These are phyloP conservation scores for Artemia sinica DNA, from an alignment of 2,888 invertebrate genomes.

Conservation along the genomic window DNA sequence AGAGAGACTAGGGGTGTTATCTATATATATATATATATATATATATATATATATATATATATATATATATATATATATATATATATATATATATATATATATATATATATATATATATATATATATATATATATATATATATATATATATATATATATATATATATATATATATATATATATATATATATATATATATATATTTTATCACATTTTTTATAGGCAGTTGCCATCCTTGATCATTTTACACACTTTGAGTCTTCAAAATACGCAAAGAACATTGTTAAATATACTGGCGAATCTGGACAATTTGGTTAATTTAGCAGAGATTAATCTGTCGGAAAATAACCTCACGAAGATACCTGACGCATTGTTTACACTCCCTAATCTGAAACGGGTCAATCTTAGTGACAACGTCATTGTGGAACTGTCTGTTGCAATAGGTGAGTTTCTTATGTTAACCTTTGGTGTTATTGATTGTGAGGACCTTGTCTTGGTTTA, in stretches of 20 bases:
- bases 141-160: too few species aligned
- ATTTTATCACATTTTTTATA: too few species aligned
- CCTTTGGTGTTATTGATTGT: neutral
- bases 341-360: constrained; percentile 73
- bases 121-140: too few species aligned
- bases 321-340: constrained; percentile 77
- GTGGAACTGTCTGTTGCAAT: constrained; percentile 57
- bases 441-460: constrained; percentile 35
- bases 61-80: too few species aligned
- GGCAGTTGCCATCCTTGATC: constrained; percentile 58
- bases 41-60: too few species aligned
- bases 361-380: constrained; percentile 84
- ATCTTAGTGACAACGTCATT: constrained; percentile 79
- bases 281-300: constrained; percentile 77
- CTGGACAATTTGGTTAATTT: constrained; percentile 70
- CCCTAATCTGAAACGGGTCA: constrained; percentile 61
- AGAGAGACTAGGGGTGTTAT: too few species aligned
- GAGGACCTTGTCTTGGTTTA: neutral
- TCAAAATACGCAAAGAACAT: constrained; percentile 81
- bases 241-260: constrained; percentile 77
- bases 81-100: too few species aligned
- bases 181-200: too few species aligned
- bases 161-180: too few species aligned
- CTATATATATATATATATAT: too few species aligned
- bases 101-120: too few species aligned